Evolutionary conservation across 2,113 vertebrate genomes (phyloP), one percentile per base, ranked within the genome.

Genomic region (Protobothrops mucrosquamatus): DNA sequence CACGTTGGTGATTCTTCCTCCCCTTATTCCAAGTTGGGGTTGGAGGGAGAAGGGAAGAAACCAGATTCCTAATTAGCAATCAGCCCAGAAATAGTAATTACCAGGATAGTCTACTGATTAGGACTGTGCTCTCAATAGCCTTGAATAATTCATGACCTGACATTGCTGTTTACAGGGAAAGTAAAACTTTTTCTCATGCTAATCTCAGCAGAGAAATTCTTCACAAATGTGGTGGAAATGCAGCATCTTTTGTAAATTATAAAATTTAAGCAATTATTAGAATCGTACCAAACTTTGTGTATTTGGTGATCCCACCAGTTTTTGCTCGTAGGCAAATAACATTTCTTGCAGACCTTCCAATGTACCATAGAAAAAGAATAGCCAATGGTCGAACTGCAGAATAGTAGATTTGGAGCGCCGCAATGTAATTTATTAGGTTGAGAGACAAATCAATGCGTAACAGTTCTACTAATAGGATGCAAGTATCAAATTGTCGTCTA

Each of bases 1-100:
- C 14, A 34, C 48, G 20, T 0, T 34, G 61, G 1, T 89, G 94
- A 39, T 91, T 91, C 23, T 46, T 10, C 5, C 0, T 39, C 39
- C 2, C 55, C 0, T 23, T 43, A 3, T 89, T 92, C 43, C 85
- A 91, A 46, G 56, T 91, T 59, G 91, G 94, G 61, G 4, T 4
- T 51, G 22, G 85, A 24, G 22, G 55, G 20, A 39, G 24, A 43
- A 7, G 6, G 74, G 91, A 12, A 81, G 85, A 94, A 94, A 0
- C 1, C 92, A 93, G 11, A 81, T 92, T 11, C 85, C 18, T 92
- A 55, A 91, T 92, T 91, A 87, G 7, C 95, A 74, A 3, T 94
- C 24, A 94, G 0, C 0, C 91, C 89, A 93, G 92, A 88, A 39
- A 12, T 23, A 52, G 69, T 23, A 90, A 55, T 88, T 95, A 90